Evolutionary conservation across 2,113 vertebrate genomes (phyloP).

Genomic region (Parus major): DNA sequence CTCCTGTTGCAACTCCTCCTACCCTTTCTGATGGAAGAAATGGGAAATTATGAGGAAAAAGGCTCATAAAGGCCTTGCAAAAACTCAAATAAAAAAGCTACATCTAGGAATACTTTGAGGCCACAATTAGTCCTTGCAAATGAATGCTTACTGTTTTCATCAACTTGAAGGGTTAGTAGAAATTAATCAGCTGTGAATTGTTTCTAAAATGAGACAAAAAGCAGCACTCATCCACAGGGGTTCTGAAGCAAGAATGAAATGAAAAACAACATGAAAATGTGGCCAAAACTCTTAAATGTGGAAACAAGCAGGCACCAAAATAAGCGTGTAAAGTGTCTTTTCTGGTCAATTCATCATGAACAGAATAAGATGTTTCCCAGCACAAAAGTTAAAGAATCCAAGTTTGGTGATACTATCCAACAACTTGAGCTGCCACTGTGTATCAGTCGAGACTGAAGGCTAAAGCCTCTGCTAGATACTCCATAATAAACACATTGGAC

Average conservation of each 20-base stretch:
- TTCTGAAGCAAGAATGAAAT: constrained; percentile 3
- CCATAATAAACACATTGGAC: not conserved
- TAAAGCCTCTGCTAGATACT: not conserved
- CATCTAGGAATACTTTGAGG: not conserved
- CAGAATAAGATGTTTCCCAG: not conserved
- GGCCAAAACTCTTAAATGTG: not conserved
- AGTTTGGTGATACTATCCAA: not conserved
- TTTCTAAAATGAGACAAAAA: constrained; percentile 41
- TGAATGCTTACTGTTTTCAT: not conserved
- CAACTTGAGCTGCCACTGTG: not conserved
- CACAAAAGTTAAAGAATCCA: not conserved
- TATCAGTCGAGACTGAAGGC: not conserved
- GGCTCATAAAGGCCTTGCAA: not conserved
- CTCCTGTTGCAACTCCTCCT: not conserved
- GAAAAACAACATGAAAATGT: not conserved
- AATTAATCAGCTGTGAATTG: constrained; percentile 14
- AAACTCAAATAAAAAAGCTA: not conserved
- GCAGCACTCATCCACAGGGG: not conserved
- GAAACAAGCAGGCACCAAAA: constrained; percentile 33
- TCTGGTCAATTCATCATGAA: not conserved
- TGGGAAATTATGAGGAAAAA: not conserved
- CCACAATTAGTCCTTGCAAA: not conserved
- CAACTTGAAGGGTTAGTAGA: not conserved
- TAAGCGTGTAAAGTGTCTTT: not conserved
- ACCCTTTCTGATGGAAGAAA: not conserved